Percentiles rank a stretch among this genome's conserved stretches.
Conservation (phyloP, 2,888 invertebrate species). For the Philereme vetulata region DNA sequence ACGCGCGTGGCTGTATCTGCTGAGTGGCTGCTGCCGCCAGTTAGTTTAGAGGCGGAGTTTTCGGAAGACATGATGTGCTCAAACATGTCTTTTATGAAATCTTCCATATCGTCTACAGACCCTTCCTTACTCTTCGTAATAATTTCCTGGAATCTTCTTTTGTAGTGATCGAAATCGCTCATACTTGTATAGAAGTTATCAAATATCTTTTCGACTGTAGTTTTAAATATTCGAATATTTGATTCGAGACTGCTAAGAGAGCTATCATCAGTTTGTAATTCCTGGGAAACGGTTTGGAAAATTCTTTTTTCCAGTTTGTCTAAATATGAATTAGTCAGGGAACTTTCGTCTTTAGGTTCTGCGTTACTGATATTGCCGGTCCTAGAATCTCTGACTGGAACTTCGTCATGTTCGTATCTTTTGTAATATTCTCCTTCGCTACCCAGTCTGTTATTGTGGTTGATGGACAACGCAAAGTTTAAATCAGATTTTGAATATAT, state of each 20-base stretch:
- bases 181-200: constrained; percentile 65
- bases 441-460: not conserved
- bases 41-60: constrained; percentile 39
- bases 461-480: constrained; percentile 13
- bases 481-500: constrained; percentile 28
- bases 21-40: constrained; percentile 28
- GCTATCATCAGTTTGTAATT: constrained; percentile 55
- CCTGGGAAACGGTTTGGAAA: constrained; percentile 58
- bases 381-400: constrained; percentile 62
- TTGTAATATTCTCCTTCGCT: constrained; percentile 59
- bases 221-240: constrained; percentile 67
- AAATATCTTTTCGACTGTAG: constrained; percentile 69
- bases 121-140: constrained; percentile 59
- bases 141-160: constrained; percentile 66
- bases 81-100: constrained; percentile 70
- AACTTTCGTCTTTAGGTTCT: constrained; percentile 30
- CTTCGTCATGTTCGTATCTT: constrained; percentile 63
- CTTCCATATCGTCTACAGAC: constrained; percentile 64
- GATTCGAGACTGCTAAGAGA: constrained; percentile 60
- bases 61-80: constrained; percentile 66
- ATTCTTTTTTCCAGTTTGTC: constrained; percentile 63
- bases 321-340: constrained; percentile 61
- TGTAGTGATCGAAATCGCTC: constrained; percentile 67
- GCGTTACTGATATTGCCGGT: constrained; percentile 22
- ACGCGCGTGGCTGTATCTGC: constrained; percentile 15